phyloP scores from a whole-genome alignment of 2,113 vertebrate genomes.

The Halcyon senegalensis region DNA sequence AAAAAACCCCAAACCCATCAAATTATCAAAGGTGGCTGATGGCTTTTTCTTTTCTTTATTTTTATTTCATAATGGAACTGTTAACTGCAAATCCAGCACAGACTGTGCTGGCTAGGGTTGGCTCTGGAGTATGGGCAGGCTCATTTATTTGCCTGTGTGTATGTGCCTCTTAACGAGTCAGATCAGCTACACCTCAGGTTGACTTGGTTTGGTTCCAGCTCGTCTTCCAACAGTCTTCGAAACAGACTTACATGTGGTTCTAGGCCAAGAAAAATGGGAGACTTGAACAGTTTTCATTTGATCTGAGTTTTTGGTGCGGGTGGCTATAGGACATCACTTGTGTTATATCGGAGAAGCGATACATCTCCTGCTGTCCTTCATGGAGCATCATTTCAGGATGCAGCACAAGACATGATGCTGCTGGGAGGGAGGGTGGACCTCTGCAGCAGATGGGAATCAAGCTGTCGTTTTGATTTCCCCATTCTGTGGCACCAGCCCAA shows the following conservation, averaged over 20 bases:
- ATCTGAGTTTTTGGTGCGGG: background rate
- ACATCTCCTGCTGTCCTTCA: background rate
- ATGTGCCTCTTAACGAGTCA: no score
- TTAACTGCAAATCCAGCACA: background rate
- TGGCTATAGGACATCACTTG: background rate
- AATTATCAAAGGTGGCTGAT: background rate
- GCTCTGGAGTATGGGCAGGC: background rate
- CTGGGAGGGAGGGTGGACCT: background rate
- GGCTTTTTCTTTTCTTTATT: background rate
- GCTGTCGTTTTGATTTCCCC: background rate
- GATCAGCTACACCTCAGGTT: background rate
- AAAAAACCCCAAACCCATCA: background rate
- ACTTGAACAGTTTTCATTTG: background rate
- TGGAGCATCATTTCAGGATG: background rate
- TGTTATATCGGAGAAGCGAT: background rate
- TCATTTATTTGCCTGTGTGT: background rate
- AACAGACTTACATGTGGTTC: background rate
- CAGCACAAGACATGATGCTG: background rate
- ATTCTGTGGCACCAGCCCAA: background rate
- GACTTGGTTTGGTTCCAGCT: background rate
- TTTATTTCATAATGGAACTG: background rate
- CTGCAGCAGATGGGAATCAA: background rate
- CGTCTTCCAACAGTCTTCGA: background rate
- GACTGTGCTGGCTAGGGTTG: background rate
- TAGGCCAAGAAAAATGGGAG: background rate